Percentiles rank a stretch among this genome's conserved stretches.
Evolutionary conservation across 2,797 vertebrate genomes (phyloP).

Genomic region (Neopelma chrysocephalum): DNA sequence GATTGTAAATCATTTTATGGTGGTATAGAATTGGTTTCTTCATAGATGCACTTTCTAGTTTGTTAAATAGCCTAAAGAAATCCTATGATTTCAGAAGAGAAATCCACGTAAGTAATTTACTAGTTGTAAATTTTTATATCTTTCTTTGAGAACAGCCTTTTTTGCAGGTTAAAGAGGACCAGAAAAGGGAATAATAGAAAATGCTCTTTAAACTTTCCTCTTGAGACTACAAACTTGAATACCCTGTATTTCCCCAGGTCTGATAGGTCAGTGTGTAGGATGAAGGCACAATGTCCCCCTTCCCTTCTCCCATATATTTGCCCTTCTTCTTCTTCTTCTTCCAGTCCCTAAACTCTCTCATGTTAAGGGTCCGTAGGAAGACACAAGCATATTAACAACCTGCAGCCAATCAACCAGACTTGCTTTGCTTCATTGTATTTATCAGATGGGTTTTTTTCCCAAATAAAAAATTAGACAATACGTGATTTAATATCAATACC

Average conservation of each 20-base stretch:
- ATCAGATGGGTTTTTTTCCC: background rate
- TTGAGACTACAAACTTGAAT: background rate
- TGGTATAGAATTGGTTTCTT: background rate
- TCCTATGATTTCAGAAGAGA: background rate
- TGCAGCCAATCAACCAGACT: background rate
- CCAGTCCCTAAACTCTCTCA: background rate
- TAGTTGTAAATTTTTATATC: background rate
- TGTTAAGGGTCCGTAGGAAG: background rate
- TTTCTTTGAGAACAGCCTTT: background rate
- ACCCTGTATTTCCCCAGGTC: background rate
- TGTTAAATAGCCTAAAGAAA: background rate
- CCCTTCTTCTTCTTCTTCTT: background rate
- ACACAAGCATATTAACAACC: background rate
- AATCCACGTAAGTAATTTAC: background rate
- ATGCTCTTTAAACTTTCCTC: background rate
- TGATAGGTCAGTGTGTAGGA: background rate
- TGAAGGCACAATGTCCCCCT: background rate
- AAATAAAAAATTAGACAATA: background rate
- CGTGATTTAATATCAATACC: background rate
- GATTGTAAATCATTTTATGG: background rate
- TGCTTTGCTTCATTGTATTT: background rate
- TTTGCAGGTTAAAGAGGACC: background rate
- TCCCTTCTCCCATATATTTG: fast-evolving
- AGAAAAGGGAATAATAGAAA: background rate
- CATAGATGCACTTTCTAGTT: background rate